Percentiles rank a stretch among this genome's conserved stretches.
phyloP scores from a whole-genome alignment of 2,888 invertebrate genomes.

The Rhogogaster chlorosoma region DNA sequence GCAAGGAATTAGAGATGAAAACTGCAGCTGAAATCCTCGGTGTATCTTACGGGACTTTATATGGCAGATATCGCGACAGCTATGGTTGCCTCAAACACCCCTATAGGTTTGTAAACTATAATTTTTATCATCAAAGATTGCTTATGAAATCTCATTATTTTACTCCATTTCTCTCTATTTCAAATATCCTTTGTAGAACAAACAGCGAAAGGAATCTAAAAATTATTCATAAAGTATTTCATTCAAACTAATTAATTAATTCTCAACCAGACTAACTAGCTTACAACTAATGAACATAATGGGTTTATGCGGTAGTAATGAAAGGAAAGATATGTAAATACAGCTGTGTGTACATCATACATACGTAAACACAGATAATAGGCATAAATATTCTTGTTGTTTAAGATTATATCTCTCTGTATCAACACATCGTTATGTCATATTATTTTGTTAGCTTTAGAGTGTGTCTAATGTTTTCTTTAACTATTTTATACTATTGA shows the following conservation, averaged over 20 bases:
- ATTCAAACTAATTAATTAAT: constrained; percentile 8
- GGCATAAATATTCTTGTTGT: constrained; percentile 3
- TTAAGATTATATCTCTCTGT: constrained; percentile 2
- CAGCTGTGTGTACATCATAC: not conserved
- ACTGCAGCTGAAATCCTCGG: constrained; percentile 94
- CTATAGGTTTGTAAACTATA: constrained; percentile 82
- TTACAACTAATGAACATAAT: constrained; percentile 27
- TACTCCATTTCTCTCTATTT: not conserved
- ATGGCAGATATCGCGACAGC: constrained; percentile 93
- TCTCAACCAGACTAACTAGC: not conserved
- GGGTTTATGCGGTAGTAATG: not conserved
- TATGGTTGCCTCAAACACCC: constrained; percentile 94
- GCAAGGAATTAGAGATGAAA: constrained; percentile 96
- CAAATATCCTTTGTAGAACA: not conserved
- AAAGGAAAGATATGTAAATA: constrained; percentile 20
- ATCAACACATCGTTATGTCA: constrained; percentile 11
- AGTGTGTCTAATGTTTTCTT: not conserved
- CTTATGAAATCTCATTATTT: constrained; percentile 6
- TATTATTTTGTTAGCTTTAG: not conserved
- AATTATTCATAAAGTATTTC: not conserved
- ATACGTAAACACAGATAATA: not conserved
- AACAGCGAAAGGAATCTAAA: not conserved
- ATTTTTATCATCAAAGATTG: not conserved
- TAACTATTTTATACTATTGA: not conserved
- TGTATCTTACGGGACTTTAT: constrained; percentile 94